phyloP scores from a whole-genome alignment of 2,797 vertebrate species.

The Ctenosaura bakeri region DNA sequence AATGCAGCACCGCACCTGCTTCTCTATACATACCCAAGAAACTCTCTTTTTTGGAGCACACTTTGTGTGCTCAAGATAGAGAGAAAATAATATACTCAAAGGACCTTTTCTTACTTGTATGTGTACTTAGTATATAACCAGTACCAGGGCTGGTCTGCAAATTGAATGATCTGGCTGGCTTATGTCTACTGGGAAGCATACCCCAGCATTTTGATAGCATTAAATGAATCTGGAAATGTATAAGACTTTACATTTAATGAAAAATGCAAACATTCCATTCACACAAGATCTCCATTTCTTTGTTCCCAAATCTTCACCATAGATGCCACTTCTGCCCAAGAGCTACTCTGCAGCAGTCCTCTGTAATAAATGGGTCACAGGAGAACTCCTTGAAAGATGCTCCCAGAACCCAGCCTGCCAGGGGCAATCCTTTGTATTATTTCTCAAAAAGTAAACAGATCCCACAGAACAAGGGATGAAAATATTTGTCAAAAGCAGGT shows the following conservation, averaged over 20 bases:
- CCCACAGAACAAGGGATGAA: conserved; percentile 46
- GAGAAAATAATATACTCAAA: neutral
- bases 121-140: neutral
- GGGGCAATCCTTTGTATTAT: neutral
- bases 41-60: neutral
- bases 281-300: neutral
- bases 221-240: neutral
- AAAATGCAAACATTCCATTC: neutral
- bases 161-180: neutral
- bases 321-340: neutral
- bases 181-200: neutral
- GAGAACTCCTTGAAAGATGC: neutral
- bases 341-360: neutral
- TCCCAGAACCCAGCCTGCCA: neutral
- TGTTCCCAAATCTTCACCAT: neutral
- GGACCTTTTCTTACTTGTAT: too few relatives aligned
- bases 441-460: conserved; percentile 25
- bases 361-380: neutral
- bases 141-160: neutral
- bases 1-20: neutral
- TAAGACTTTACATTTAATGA: neutral
- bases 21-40: neutral
- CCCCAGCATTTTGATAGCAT: too few relatives aligned
- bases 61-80: neutral
- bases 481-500: conserved; percentile 55